Evolutionary conservation across 2,113 vertebrate species (phyloP), one percentile per base, ranked within the genome.

Genomic region (Numida meleagris): DNA sequence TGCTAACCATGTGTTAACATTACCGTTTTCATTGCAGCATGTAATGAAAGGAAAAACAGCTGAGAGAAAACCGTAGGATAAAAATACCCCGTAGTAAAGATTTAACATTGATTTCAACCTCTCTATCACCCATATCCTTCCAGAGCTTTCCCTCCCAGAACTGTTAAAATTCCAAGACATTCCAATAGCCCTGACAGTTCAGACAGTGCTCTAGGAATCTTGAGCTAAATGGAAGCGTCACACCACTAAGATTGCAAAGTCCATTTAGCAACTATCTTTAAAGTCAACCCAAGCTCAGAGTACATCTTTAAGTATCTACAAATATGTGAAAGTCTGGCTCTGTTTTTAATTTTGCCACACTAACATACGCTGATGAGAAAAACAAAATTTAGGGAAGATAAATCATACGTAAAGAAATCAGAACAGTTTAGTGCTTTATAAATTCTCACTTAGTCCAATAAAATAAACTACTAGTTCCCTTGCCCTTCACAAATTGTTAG

Each of bases 11-110:
- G 31, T 89, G 53, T 62, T 55, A 96, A 89, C 66, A 45, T 86
- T 82, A 93, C 92, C 27, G 0, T 91, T 85, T 93, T 93, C 82
- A 94, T 80, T 85, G 82, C 92, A 93, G 93, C 90, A 93, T 91
- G 85, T 66, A 95, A 96, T 45, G 67, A 93, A 93, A 96, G 75
- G 72, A 96, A 82, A 91, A 94, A 95, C 53, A 91, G 31, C 92
- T 95, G 67, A 96, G 72, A 96, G 94, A 87, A 29, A 87, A 89
- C 33, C 19, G 58, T 57, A 33, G n/a, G 31, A 73, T 75, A 33
- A 82, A 92, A 93, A 76, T 9, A 82, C 15, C 45, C 65, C 20
- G 8, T 23, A 85, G 38, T 70, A 48, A 85, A 79, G 31, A 66
- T 18, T 72, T 72, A 57, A 48, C 10, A 29, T 45, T 73, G 38